Conservation (phyloP, 2,113 vertebrate genomes). For the Hydrolagus affinis region DNA sequence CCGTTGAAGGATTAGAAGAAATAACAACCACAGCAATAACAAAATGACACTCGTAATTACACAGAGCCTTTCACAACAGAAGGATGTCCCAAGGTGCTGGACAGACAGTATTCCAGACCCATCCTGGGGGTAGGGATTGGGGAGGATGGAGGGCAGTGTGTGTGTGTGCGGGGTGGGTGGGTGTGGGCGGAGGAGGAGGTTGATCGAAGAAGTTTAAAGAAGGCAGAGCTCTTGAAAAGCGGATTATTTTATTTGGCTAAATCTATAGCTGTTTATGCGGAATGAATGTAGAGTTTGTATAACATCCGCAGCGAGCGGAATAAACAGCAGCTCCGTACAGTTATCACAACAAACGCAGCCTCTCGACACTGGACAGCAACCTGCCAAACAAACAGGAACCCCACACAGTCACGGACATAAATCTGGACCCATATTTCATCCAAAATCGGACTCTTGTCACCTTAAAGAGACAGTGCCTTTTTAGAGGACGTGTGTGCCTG, state of each 20-base stretch:
- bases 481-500: too few species aligned
- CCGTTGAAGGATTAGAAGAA: too few species aligned
- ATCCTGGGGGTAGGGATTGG: background rate
- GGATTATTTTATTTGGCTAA: slow-evolving; percentile 17
- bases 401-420: too few species aligned
- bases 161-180: background rate
- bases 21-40: too few species aligned
- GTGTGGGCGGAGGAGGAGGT: too few species aligned
- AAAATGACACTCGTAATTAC: too few species aligned
- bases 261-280: background rate
- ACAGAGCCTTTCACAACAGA: too few species aligned
- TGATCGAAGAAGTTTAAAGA: background rate
- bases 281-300: slow-evolving; percentile 28
- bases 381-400: too few species aligned
- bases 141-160: background rate
- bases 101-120: background rate
- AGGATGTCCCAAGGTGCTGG: background rate
- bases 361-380: background rate
- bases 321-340: background rate
- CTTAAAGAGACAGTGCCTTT: too few species aligned
- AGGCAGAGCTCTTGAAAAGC: slow-evolving; percentile 17
- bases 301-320: background rate
- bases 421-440: too few species aligned
- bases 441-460: too few species aligned
- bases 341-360: slow-evolving; percentile 4